These are phyloP conservation scores for Pygocentrus nattereri DNA, from an alignment of 2,797 vertebrate genomes.

Conservation along the genomic window DNA sequence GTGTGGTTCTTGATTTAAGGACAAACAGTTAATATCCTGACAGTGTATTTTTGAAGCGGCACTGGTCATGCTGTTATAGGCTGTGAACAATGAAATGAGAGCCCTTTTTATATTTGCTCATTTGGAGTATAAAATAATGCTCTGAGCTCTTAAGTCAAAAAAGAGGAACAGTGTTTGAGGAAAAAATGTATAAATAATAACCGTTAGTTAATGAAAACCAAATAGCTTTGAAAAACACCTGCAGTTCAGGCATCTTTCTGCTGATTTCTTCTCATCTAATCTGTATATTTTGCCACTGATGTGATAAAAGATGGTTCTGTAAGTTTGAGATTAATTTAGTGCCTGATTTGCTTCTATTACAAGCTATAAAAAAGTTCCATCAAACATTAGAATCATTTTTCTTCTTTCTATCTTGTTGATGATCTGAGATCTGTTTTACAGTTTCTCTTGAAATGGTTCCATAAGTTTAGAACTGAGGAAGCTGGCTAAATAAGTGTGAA, in stretches of 20 bases:
- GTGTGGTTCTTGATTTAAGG: not conserved
- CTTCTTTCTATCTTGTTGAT: not conserved
- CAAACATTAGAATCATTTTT: not conserved
- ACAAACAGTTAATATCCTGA: conserved; percentile 8
- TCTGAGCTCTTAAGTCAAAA: not conserved
- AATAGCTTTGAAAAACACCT: not conserved
- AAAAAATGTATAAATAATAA: not conserved
- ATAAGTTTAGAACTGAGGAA: not conserved
- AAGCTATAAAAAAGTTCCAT: not conserved
- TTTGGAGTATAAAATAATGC: conserved; percentile 3
- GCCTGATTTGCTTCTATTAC: not conserved
- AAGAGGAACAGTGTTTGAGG: not conserved
- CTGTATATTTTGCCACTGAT: not conserved
- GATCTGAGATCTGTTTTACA: not conserved
- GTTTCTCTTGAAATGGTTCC: not conserved
- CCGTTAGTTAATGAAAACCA: conserved; percentile 1
- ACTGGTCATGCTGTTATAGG: conserved; percentile 1
- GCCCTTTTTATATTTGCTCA: not conserved
- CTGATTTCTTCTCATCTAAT: not conserved
- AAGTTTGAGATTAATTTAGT: not conserved
- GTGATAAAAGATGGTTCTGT: not conserved
- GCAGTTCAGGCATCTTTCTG: not conserved
- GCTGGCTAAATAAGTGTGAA: conserved; percentile 1
- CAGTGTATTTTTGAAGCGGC: not conserved
- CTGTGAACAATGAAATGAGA: conserved; percentile 11